Percentiles rank a stretch among this genome's conserved stretches.
These are phyloP conservation scores for Eulemur albifrons DNA, from an alignment of 2,797 vertebrate genomes.

Conservation along the genomic window DNA sequence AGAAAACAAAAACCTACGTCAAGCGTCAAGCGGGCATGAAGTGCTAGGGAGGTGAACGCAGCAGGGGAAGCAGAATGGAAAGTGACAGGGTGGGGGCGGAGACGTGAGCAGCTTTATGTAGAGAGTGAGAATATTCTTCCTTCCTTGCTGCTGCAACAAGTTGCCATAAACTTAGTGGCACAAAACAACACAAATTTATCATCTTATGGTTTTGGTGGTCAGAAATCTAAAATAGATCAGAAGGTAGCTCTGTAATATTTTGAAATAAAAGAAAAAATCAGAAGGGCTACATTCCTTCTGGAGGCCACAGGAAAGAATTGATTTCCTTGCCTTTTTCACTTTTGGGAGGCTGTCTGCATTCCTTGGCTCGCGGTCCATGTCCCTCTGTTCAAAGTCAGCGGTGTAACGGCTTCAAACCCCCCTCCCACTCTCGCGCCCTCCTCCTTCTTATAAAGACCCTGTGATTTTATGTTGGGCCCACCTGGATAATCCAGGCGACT, in stretches of 20 bases:
- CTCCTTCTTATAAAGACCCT: neutral
- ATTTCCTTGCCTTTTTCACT: neutral
- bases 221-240: neutral
- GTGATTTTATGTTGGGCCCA: neutral
- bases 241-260: neutral
- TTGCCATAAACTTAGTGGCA: neutral
- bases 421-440: accelerated
- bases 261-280: neutral
- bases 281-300: neutral
- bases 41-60: neutral
- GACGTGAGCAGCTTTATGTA: neutral
- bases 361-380: neutral
- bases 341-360: neutral
- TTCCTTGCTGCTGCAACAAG: neutral
- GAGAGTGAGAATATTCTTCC: neutral
- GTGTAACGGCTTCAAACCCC: no score
- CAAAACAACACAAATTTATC: neutral
- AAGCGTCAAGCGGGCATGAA: neutral
- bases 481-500: neutral
- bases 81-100: neutral
- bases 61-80: neutral
- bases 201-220: neutral
- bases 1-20: neutral
- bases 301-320: neutral
- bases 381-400: neutral